Conservation (phyloP, 1,140 invertebrate genomes). For the Bactericera cockerelli region DNA sequence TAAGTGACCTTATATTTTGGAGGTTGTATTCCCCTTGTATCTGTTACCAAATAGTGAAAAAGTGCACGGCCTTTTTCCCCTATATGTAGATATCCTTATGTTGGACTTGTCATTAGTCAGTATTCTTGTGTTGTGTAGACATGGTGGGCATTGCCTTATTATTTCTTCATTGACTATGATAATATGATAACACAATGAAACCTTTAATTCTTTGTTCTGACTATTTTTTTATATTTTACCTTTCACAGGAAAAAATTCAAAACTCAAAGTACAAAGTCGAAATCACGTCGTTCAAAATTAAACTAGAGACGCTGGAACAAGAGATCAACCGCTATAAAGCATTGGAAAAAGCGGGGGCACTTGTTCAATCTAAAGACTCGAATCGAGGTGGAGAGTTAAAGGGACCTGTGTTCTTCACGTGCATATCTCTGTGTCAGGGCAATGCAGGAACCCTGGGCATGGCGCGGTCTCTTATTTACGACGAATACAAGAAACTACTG, state of each 20-base stretch:
- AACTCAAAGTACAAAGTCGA: background rate
- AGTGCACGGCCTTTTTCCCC: no score
- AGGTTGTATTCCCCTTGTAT: no score
- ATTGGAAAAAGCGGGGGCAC: background rate
- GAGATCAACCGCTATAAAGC: background rate
- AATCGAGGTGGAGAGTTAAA: background rate
- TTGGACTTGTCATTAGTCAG: no score
- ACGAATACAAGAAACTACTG: background rate
- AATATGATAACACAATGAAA: no score
- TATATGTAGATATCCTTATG: no score
- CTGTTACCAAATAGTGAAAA: no score
- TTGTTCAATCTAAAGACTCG: background rate
- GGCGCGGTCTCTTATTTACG: background rate
- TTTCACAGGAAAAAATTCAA: constrained; percentile 5
- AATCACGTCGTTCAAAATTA: background rate
- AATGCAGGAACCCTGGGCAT: background rate
- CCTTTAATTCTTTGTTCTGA: no score
- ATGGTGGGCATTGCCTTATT: no score
- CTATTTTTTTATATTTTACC: no score
- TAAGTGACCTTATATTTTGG: no score
- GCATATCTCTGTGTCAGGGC: background rate
- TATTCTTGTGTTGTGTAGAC: no score
- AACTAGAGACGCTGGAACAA: background rate
- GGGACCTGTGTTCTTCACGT: background rate
- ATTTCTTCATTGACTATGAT: no score